phyloP scores from a whole-genome alignment of 1,140 invertebrate genomes.

The Apis laboriosa region DNA sequence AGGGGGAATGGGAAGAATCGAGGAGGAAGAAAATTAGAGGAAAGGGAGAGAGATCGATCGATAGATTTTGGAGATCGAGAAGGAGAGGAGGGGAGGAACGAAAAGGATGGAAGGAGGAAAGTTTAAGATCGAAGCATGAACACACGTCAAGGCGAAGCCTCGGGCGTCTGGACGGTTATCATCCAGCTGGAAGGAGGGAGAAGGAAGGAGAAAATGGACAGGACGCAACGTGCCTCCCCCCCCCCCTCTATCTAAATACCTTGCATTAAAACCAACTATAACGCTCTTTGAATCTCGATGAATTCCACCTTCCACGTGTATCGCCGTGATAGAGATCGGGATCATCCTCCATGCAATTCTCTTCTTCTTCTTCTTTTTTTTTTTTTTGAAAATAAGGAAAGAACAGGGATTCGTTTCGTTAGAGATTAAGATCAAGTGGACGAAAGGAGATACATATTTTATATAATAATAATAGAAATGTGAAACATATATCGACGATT shows the following conservation, averaged over 20 bases:
- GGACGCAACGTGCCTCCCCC: constrained; percentile 5
- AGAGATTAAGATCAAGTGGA: too few relatives aligned
- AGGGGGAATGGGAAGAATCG: too few relatives aligned
- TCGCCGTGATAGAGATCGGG: constrained; percentile 19
- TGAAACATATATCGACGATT: too few relatives aligned
- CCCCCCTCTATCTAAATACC: constrained; percentile 50
- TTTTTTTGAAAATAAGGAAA: too few relatives aligned
- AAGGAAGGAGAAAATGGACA: background rate
- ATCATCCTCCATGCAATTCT: too few relatives aligned
- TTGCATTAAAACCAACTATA: constrained; percentile 62
- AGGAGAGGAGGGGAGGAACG: background rate
- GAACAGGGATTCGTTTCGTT: too few relatives aligned
- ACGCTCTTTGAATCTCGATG: constrained; percentile 63
- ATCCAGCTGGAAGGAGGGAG: constrained; percentile 6
- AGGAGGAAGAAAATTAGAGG: background rate
- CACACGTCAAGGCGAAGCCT: constrained; percentile 67
- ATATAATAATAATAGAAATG: too few relatives aligned
- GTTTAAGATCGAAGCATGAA: constrained; percentile 69
- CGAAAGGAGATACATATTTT: too few relatives aligned
- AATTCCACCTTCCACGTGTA: constrained; percentile 50
- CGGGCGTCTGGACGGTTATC: constrained; percentile 59
- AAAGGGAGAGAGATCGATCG: background rate
- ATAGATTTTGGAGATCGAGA: background rate
- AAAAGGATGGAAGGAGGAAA: constrained; percentile 37
- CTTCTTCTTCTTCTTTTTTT: too few relatives aligned